Conservation (phyloP, 2,888 invertebrate species). For the Octodonta nipae region DNA sequence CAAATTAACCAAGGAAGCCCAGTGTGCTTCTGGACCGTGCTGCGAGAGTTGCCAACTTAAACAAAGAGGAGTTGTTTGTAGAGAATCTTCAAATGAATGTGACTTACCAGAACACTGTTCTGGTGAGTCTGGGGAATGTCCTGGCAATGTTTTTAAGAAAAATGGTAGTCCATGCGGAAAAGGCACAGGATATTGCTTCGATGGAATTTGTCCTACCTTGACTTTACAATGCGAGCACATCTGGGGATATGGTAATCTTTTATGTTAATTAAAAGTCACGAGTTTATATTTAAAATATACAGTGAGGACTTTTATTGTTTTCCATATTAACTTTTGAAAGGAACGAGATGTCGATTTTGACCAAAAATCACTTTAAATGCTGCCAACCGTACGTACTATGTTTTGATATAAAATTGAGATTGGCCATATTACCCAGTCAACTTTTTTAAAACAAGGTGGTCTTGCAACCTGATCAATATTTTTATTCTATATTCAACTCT, state of each 20-base stretch:
- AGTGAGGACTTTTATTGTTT: too few species aligned
- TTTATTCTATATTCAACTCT: too few species aligned
- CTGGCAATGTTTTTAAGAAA: slow-evolving; percentile 76
- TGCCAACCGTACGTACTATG: too few species aligned
- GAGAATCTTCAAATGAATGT: slow-evolving; percentile 80
- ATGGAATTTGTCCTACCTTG: slow-evolving; percentile 81
- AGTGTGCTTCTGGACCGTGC: slow-evolving; percentile 87
- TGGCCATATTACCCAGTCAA: too few species aligned
- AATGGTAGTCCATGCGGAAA: slow-evolving; percentile 77
- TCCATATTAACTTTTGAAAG: too few species aligned
- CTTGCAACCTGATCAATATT: too few species aligned
- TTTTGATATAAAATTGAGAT: too few species aligned
- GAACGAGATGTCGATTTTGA: too few species aligned
- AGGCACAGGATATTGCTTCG: slow-evolving; percentile 72
- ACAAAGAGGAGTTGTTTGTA: slow-evolving; percentile 61
- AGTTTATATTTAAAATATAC: too few species aligned
- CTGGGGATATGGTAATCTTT: slow-evolving; percentile 63
- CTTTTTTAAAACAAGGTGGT: too few species aligned
- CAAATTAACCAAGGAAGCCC: slow-evolving; percentile 81
- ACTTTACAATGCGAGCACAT: slow-evolving; percentile 79
- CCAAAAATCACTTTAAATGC: too few species aligned
- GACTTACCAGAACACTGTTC: slow-evolving; percentile 91
- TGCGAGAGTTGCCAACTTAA: slow-evolving; percentile 78
- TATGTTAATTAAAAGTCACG: too few species aligned
- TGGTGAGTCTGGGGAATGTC: slow-evolving; percentile 80